Percentiles rank a stretch among this genome's conserved stretches.
phyloP scores from a whole-genome alignment of 2,888 invertebrate species.

The Drosophila incognita region DNA sequence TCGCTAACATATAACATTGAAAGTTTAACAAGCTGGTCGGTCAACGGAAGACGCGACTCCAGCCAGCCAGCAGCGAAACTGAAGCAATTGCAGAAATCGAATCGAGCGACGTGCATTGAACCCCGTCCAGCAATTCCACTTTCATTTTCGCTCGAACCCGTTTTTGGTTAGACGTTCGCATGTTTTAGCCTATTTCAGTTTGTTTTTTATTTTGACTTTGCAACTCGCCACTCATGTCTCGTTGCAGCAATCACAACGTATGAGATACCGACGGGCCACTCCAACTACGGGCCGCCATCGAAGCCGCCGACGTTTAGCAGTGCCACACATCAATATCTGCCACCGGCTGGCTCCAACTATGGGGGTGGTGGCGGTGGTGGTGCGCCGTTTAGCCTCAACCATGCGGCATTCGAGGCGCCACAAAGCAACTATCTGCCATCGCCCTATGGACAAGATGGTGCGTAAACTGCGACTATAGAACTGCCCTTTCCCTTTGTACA shows the following conservation, averaged over 20 bases:
- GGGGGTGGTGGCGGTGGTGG: slow-evolving; percentile 75
- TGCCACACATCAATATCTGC: slow-evolving; percentile 83
- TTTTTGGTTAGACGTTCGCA: slow-evolving; percentile 49
- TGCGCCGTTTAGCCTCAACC: slow-evolving; percentile 80
- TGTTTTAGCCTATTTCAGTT: slow-evolving; percentile 58
- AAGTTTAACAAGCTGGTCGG: slow-evolving; percentile 35
- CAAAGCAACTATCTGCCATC: slow-evolving; percentile 83
- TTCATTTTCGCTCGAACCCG: slow-evolving; percentile 46
- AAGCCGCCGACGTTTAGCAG: slow-evolving; percentile 83
- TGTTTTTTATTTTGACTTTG: slow-evolving; percentile 32
- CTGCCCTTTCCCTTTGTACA: not conserved
- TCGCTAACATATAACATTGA: slow-evolving; percentile 45
- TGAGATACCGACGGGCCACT: slow-evolving; percentile 83
- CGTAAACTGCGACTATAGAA: slow-evolving; percentile 58
- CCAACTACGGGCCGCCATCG: slow-evolving; percentile 84
- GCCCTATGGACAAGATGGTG: slow-evolving; percentile 84
- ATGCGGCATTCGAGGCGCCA: slow-evolving; percentile 84
- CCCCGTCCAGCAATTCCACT: slow-evolving; percentile 25
- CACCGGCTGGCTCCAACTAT: slow-evolving; percentile 76
- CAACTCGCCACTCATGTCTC: slow-evolving; percentile 14
- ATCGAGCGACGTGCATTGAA: slow-evolving; percentile 63
- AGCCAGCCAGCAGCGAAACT: not conserved
- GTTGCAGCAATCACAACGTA: slow-evolving; percentile 83
- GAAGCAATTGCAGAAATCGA: slow-evolving; percentile 25
- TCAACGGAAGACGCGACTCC: slow-evolving; percentile 45